Percentiles rank a stretch among this genome's conserved stretches.
phyloP scores from a whole-genome alignment of 2,797 vertebrate species.

The Parauchenoglanis ngamensis region DNA sequence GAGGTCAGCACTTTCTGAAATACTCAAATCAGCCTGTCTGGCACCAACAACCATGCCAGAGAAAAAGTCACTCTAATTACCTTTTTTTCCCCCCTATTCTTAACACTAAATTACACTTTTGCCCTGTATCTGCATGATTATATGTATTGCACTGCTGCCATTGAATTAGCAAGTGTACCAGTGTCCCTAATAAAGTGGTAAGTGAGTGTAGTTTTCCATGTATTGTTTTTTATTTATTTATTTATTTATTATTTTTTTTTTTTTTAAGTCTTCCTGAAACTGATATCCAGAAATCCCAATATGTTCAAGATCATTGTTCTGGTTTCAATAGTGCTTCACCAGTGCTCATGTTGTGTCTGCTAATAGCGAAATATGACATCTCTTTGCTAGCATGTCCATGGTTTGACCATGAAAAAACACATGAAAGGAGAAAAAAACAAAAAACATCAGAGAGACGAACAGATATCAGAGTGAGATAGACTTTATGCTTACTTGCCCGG shows the following conservation, averaged over 20 bases:
- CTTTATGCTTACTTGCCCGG: not conserved
- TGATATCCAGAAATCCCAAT: not conserved
- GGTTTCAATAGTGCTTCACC: not conserved
- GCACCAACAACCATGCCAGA: not conserved
- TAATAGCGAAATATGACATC: not conserved
- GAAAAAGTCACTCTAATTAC: not conserved
- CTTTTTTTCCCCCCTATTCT: not conserved
- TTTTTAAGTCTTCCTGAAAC: not conserved
- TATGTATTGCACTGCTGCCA: not conserved
- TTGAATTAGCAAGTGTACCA: not conserved
- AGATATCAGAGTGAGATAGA: not conserved
- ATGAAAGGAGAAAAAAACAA: not conserved
- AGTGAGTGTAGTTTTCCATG: not conserved
- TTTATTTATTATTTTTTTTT: too few relatives aligned
- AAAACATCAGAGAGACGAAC: not conserved
- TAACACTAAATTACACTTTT: not conserved
- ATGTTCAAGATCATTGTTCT: not conserved
- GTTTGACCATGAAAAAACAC: not conserved
- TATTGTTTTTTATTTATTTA: not conserved
- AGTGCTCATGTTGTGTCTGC: not conserved
- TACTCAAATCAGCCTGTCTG: not conserved
- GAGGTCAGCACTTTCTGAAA: not conserved
- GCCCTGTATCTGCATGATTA: not conserved
- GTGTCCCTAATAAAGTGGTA: not conserved
- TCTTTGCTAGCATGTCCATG: slow-evolving; percentile 1